phyloP scores from a whole-genome alignment of 2,888 invertebrate species.

The Physocephala rufipes region DNA sequence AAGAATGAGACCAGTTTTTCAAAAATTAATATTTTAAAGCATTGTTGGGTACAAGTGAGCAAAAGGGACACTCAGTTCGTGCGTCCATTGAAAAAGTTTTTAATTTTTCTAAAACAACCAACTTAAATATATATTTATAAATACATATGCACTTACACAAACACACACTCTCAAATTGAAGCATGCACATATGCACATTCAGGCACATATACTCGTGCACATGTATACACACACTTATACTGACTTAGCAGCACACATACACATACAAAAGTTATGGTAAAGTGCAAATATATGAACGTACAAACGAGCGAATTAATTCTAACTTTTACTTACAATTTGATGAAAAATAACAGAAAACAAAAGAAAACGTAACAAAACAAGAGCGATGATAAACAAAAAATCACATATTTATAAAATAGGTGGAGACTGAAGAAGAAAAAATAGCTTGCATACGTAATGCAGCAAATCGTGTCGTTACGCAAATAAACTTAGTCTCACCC shows the following conservation, averaged over 20 bases:
- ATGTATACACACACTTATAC: neutral
- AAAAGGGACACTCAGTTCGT: constrained; percentile 1
- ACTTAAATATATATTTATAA: neutral
- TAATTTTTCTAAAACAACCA: constrained; percentile 22
- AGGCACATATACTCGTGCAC: constrained; percentile 2
- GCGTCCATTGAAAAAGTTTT: constrained; percentile 17
- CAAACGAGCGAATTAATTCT: no score
- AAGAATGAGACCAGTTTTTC: neutral
- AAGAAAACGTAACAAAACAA: neutral
- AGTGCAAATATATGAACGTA: constrained; percentile 30
- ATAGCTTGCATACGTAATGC: constrained; percentile 30
- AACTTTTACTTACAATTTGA: constrained; percentile 29
- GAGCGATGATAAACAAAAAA: neutral
- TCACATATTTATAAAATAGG: neutral
- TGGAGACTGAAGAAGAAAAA: neutral
- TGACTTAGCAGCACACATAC: no score
- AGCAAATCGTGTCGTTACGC: constrained; percentile 31
- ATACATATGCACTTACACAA: neutral
- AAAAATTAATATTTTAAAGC: neutral
- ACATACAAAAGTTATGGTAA: no score
- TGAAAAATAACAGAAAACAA: constrained; percentile 6
- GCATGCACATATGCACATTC: neutral
- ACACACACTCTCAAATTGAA: constrained; percentile 1
- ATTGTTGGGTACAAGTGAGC: constrained; percentile 11
- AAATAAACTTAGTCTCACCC: constrained; percentile 22